phyloP scores from a whole-genome alignment of 2,888 invertebrate species.

The Tetranychus piercei region DNA sequence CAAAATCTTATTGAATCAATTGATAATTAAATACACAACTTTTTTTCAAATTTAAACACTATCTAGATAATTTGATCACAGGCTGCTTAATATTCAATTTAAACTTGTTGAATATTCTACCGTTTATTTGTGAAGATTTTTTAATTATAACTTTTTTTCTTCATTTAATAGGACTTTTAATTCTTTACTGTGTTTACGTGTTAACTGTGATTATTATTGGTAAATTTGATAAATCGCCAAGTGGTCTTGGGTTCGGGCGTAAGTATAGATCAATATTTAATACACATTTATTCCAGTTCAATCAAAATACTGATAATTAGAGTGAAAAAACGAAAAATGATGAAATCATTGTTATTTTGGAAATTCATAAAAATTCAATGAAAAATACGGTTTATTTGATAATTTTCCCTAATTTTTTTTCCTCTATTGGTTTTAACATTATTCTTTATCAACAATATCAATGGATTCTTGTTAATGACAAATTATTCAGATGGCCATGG shows the following conservation, averaged over 20 bases:
- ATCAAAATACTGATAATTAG: too few relatives aligned
- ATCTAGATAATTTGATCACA: too few relatives aligned
- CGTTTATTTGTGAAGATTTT: too few relatives aligned
- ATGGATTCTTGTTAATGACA: background rate
- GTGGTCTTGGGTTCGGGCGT: background rate
- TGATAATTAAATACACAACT: background rate
- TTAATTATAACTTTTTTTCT: background rate
- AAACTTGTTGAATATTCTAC: too few relatives aligned
- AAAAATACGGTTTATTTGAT: too few relatives aligned
- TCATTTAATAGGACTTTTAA: slow-evolving; percentile 4
- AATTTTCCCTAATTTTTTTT: too few relatives aligned
- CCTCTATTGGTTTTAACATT: background rate
- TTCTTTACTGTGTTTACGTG: slow-evolving; percentile 15
- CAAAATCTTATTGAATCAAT: background rate
- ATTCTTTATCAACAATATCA: background rate
- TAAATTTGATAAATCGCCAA: background rate
- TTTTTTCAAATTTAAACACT: background rate
- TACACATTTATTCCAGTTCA: too few relatives aligned
- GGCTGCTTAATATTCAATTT: too few relatives aligned
- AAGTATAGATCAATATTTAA: background rate
- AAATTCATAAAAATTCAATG: too few relatives aligned
- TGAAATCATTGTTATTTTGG: background rate
- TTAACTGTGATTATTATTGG: slow-evolving; percentile 3
- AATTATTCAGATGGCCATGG: background rate
- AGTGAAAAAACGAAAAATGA: background rate